These are phyloP conservation scores for Brachionus angularis DNA, from an alignment of 1,140 invertebrate species.

Conservation along the genomic window DNA sequence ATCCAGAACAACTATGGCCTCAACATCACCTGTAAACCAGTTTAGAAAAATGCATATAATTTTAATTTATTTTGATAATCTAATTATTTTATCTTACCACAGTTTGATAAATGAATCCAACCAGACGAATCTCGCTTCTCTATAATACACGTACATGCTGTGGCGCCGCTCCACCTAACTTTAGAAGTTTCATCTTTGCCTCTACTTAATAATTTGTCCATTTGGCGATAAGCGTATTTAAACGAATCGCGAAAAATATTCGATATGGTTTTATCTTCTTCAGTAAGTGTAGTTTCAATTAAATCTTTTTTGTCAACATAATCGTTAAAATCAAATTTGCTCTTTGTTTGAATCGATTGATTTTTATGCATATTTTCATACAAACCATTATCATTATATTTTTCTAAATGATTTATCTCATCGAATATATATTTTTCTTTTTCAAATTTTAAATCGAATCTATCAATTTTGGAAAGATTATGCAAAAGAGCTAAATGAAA, in stretches of 20 bases:
- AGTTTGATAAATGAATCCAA: conserved; percentile 33
- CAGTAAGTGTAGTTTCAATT: background rate
- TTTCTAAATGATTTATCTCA: conserved; percentile 42
- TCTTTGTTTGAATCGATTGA: background rate
- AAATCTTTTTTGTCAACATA: background rate
- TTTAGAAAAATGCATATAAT: background rate
- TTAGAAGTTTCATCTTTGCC: conserved; percentile 22
- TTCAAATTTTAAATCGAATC: background rate
- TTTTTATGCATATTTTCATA: no score
- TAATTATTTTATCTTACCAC: background rate
- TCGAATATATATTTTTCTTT: conserved; percentile 39
- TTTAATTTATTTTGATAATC: background rate
- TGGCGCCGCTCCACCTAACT: conserved; percentile 35
- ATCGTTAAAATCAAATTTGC: conserved; percentile 14
- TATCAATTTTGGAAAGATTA: background rate
- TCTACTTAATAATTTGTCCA: conserved; percentile 29
- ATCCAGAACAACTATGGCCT: conserved; percentile 28
- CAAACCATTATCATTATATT: no score
- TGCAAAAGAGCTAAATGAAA: conserved; percentile 27
- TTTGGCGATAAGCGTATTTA: conserved; percentile 12
- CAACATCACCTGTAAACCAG: conserved; percentile 23
- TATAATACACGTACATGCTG: conserved; percentile 3
- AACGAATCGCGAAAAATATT: background rate
- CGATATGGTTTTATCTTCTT: background rate
- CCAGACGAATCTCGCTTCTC: background rate